Evolutionary conservation across 2,797 vertebrate species (phyloP).

Genomic region (Platyrinchus mystaceus): DNA sequence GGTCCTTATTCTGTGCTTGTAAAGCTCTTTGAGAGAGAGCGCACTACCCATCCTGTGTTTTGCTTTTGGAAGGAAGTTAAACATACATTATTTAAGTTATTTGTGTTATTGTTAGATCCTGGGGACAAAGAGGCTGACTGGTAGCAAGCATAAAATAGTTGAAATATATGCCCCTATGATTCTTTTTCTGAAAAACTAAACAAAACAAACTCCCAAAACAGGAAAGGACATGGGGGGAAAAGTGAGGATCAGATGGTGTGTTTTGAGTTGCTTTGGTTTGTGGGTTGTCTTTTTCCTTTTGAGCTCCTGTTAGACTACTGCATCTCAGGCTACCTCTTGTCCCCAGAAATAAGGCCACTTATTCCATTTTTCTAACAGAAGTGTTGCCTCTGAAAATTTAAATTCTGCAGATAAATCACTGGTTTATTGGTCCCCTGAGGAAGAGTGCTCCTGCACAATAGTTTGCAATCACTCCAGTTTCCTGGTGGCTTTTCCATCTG

Average conservation of each 20-base stretch:
- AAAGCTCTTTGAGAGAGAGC: neutral
- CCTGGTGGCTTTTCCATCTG: neutral
- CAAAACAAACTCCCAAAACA: neutral
- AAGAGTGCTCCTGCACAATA: neutral
- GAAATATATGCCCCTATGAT: neutral
- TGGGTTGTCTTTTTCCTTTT: neutral
- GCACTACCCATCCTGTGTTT: slow-evolving; percentile 48
- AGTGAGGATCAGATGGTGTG: neutral
- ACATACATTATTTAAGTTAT: slow-evolving; percentile 51
- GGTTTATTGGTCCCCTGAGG: neutral
- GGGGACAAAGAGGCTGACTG: neutral
- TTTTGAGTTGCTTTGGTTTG: neutral
- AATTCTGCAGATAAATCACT: neutral
- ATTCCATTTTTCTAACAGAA: neutral
- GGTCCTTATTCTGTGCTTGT: neutral
- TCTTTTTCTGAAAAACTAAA: neutral
- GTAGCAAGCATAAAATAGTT: slow-evolving; percentile 2
- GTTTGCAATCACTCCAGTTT: neutral
- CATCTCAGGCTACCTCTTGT: neutral
- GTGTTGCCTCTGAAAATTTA: neutral
- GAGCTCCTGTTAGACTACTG: neutral
- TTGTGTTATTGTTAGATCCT: slow-evolving; percentile 20
- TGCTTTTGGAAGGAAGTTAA: slow-evolving; percentile 63
- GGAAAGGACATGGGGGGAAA: neutral
- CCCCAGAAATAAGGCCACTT: neutral